Base-by-base conservation (phyloP, 2,888 invertebrate species). In the Laspeyria flexula region DNA sequence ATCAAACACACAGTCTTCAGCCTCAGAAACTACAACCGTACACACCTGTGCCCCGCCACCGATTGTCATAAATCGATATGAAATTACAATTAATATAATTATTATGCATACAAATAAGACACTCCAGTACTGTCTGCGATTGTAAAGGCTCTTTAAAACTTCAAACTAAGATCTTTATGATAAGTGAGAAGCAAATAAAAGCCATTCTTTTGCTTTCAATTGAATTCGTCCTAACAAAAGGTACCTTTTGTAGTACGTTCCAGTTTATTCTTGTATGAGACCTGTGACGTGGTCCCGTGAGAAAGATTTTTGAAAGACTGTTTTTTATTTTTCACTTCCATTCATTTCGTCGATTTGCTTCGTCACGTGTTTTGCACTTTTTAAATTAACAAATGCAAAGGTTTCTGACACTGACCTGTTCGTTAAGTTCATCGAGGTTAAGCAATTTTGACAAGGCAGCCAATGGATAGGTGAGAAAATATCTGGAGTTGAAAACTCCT, bases 201-300 rank as follows among this genome's bases (percentile, higher is more conserved):
- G 48, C 46, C 37, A 13, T 50, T 25, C 25, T 7, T 7, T 25
- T 25, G 64, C 60, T 55, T 62, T 54, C 65, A 61, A 38, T 45
- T 49, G 41, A 49, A 53, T 44, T 38, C 23, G 23, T 34, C 38
- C 25, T 25, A 53, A 67, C 66, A 67, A 67, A 65, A 62, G 52
- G 42, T 4, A 11, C 12, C 3, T 21, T 2, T 21, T 5, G 2
- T 21, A 3, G 2, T 25, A 1, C 9, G 27, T 52, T 41, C 47
- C 42, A 55, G 46, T 46, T 58, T 46, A 7, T 53, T 42, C 37
- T 11, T n/a, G 31, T 48, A 37, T 13, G 10, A 44, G 34, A 57
- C 43, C 43, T 27, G 3, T 10, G 4, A 37, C 30, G 12, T 43
- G 52, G 59, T 63, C 60, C 55, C 71, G 55, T 65, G 69, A 63